phyloP scores from a whole-genome alignment of 37 sponge, comb jelly and placozoan genomes.

The Lycopodina hypogea region DNA sequence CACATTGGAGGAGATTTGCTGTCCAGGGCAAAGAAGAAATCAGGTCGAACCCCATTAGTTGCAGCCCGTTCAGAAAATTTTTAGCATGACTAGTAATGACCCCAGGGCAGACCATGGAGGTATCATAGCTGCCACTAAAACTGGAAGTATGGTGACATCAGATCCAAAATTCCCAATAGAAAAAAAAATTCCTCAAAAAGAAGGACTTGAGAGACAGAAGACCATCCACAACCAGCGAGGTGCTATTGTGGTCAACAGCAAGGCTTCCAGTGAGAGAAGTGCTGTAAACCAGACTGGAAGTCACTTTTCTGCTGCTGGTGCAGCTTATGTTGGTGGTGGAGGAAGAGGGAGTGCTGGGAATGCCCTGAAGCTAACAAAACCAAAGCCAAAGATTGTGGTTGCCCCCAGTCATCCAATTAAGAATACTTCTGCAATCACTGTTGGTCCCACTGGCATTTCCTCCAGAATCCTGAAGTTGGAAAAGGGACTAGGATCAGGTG shows the following conservation, averaged over 20 bases:
- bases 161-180: conserved; percentile 1
- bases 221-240: conserved; percentile 18
- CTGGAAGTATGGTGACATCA: not conserved
- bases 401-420: conserved; percentile 25
- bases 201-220: conserved; percentile 50
- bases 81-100: not conserved
- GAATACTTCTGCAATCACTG: not conserved
- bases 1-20: not conserved
- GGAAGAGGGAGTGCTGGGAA: not conserved
- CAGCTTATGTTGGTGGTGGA: not conserved
- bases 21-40: conserved; percentile 14
- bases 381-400: conserved; percentile 40
- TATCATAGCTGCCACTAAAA: not conserved
- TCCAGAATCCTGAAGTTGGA: conserved; percentile 53
- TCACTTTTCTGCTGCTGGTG: not conserved
- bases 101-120: conserved; percentile 8
- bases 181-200: conserved; percentile 46
- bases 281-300: conserved; percentile 15
- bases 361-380: not conserved
- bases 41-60: not conserved
- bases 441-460: conserved; percentile 33
- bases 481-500: not conserved
- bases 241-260: not conserved
- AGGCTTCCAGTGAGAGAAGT: conserved; percentile 9
- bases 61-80: not conserved